phyloP scores from a whole-genome alignment of 2,113 vertebrate species.

The Siphamia tubifer region DNA sequence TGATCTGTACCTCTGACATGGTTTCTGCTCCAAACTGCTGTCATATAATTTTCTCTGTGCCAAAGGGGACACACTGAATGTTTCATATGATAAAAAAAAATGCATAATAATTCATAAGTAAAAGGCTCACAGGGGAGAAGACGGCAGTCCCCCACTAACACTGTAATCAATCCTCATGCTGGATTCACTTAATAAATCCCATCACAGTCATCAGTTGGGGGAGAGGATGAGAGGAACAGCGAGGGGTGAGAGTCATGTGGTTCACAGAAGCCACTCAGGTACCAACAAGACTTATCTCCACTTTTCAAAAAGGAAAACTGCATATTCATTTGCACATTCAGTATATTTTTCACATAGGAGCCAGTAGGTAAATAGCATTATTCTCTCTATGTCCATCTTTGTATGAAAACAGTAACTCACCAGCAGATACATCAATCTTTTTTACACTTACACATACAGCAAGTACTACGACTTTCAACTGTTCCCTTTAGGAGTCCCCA shows the following conservation, averaged over 20 bases:
- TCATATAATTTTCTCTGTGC: constrained; percentile 47
- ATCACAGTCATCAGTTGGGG: constrained; percentile 39
- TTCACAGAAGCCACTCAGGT: constrained; percentile 22
- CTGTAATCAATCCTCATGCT: constrained; percentile 53
- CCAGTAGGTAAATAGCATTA: too few species aligned
- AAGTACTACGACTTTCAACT: too few species aligned
- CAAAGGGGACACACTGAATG: constrained; percentile 21
- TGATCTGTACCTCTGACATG: neutral
- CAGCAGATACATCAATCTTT: too few species aligned
- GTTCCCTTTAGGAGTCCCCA: too few species aligned
- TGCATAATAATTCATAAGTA: constrained; percentile 43
- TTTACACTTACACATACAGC: too few species aligned
- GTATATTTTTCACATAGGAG: too few species aligned
- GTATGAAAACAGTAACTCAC: too few species aligned
- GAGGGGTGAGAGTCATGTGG: constrained; percentile 21
- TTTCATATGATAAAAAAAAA: constrained; percentile 49
- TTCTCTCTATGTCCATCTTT: too few species aligned
- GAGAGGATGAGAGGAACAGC: neutral
- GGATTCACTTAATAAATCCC: constrained; percentile 52
- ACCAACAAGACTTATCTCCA: constrained; percentile 2
- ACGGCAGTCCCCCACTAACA: neutral
- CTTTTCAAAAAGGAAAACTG: constrained; percentile 11
- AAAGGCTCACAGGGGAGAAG: constrained; percentile 25
- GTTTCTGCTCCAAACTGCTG: constrained; percentile 35
- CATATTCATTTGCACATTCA: neutral